phyloP scores from a whole-genome alignment of 2,797 vertebrate species.

The Anguilla marmorata region DNA sequence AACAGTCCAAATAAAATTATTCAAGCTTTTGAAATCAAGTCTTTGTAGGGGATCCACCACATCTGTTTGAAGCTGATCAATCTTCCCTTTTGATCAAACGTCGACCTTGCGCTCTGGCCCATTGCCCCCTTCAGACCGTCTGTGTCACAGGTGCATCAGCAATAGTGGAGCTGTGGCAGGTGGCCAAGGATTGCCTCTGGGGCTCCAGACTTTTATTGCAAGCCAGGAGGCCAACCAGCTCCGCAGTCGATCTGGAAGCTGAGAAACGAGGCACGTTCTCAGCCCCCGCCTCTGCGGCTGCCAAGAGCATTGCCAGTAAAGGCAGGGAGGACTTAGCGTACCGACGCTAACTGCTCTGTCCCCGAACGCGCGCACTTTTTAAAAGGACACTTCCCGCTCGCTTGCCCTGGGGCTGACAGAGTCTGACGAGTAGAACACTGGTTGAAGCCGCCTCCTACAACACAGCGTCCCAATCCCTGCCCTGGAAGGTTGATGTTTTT shows the following conservation, averaged over 20 bases:
- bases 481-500: not conserved
- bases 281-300: not conserved
- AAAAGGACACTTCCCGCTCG: not conserved
- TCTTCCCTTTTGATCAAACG: not conserved
- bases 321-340: not conserved
- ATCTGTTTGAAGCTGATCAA: not conserved
- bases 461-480: not conserved
- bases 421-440: not conserved
- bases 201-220: not conserved
- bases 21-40: not conserved
- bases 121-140: not conserved
- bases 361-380: not conserved
- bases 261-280: not conserved
- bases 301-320: not conserved
- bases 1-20: not conserved
- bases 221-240: not conserved
- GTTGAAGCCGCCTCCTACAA: not conserved
- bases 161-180: not conserved
- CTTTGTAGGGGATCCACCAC: not conserved
- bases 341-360: not conserved
- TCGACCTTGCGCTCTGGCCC: not conserved
- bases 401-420: constrained; percentile 1
- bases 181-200: not conserved
- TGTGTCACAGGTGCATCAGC: not conserved
- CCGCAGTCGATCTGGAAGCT: not conserved